Conservation (phyloP, 2,797 vertebrate genomes). For the Balearica regulorum region DNA sequence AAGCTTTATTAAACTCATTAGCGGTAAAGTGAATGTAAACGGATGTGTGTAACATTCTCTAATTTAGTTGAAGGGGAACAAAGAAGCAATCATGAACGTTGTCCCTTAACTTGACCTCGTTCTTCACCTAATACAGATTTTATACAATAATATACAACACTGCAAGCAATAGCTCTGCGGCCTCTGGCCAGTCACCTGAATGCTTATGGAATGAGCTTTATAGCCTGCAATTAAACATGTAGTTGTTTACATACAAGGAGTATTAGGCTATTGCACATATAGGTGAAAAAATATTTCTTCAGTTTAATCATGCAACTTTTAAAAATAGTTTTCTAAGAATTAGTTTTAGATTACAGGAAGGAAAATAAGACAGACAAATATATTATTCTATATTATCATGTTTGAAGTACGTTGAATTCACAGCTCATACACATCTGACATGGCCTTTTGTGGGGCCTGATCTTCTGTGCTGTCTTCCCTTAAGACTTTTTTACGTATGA, state of each 20-base stretch:
- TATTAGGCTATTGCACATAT: neutral
- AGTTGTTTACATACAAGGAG: neutral
- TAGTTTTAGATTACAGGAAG: neutral
- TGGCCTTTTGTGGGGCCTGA: neutral
- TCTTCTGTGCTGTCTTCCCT: neutral
- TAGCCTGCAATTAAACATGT: neutral
- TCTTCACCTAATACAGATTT: neutral
- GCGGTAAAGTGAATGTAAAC: neutral
- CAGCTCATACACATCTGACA: neutral
- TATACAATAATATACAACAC: neutral
- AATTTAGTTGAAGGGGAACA: neutral
- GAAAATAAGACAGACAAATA: neutral
- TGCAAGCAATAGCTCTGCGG: neutral
- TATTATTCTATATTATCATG: neutral
- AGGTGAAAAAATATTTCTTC: neutral
- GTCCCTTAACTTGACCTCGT: neutral
- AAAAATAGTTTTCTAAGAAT: neutral
- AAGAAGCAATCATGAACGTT: neutral
- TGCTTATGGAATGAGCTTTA: neutral
- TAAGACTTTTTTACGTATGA: slow-evolving; percentile 5
- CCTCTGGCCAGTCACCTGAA: neutral
- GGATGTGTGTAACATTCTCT: neutral
- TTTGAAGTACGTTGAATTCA: neutral
- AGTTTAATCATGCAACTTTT: neutral
- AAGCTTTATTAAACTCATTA: neutral